phyloP scores from a whole-genome alignment of 1,140 invertebrate genomes.

The Lordiphosa collinella region DNA sequence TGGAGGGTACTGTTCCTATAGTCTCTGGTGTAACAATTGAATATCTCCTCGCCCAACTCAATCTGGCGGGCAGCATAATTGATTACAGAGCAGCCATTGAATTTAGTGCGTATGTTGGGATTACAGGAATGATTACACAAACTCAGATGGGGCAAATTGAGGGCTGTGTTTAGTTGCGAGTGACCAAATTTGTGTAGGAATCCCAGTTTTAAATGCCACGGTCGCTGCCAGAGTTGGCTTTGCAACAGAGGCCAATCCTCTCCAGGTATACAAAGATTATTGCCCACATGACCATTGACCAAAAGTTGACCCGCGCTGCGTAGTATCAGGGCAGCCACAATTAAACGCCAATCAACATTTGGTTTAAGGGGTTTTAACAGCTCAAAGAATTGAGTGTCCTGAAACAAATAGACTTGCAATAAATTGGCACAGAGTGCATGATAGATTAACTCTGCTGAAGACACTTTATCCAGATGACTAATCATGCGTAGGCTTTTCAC shows the following conservation, averaged over 20 bases:
- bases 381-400: slow-evolving; percentile 45
- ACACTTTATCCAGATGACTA: slow-evolving; percentile 37
- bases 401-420: slow-evolving; percentile 45
- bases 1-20: slow-evolving; percentile 18
- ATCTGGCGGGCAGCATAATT: slow-evolving; percentile 30
- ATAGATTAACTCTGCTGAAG: slow-evolving; percentile 34
- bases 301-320: slow-evolving; percentile 52
- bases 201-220: slow-evolving; percentile 37
- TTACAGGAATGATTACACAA: slow-evolving; percentile 63
- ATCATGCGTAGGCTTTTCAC: slow-evolving; percentile 44
- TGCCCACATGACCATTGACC: slow-evolving; percentile 52
- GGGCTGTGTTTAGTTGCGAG: slow-evolving; percentile 25
- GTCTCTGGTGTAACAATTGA: slow-evolving; percentile 60
- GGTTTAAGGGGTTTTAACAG: neutral
- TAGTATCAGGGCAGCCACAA: slow-evolving; percentile 49
- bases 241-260: slow-evolving; percentile 35
- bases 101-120: slow-evolving; percentile 35
- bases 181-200: slow-evolving; percentile 39
- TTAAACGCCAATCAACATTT: slow-evolving; percentile 38
- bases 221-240: slow-evolving; percentile 43
- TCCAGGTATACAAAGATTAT: slow-evolving; percentile 19
- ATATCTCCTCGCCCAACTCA: slow-evolving; percentile 42
- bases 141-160: slow-evolving; percentile 65
- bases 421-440: slow-evolving; percentile 50
- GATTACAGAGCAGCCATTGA: slow-evolving; percentile 40